Percentiles rank a stretch among this genome's conserved stretches.
Conservation (phyloP, 2,888 invertebrate genomes). For the Auanema freiburgensis region DNA sequence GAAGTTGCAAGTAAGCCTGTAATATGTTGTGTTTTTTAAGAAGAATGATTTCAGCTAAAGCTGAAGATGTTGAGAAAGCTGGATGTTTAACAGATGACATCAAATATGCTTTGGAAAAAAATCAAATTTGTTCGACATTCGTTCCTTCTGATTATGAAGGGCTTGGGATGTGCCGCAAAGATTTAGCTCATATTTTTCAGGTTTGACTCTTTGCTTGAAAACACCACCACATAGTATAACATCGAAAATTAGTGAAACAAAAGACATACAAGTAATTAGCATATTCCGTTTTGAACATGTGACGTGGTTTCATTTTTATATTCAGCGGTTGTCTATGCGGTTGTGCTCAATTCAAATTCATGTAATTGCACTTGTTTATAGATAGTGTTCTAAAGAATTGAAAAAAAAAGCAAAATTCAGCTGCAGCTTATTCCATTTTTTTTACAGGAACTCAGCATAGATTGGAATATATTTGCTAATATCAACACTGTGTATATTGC, state of each 20-base stretch:
- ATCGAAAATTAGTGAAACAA: background rate
- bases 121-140: slow-evolving; percentile 39
- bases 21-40: too few species aligned
- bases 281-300: too few species aligned
- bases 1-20: slow-evolving; percentile 32
- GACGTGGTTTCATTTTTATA: too few species aligned
- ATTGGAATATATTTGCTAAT: slow-evolving; percentile 42
- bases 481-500: slow-evolving; percentile 34
- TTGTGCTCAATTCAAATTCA: too few species aligned
- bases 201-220: slow-evolving; percentile 17
- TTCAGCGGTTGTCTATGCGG: too few species aligned
- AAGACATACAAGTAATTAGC: background rate
- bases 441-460: slow-evolving; percentile 42
- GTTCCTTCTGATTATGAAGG: slow-evolving; percentile 57
- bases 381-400: slow-evolving; percentile 2
- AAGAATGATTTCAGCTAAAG: slow-evolving; percentile 23
- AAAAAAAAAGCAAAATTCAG: background rate
- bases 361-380: background rate
- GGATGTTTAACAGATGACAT: slow-evolving; percentile 35
- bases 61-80: slow-evolving; percentile 30
- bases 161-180: slow-evolving; percentile 55
- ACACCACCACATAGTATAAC: background rate
- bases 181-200: slow-evolving; percentile 52
- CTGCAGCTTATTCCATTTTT: background rate
- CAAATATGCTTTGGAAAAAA: slow-evolving; percentile 37